phyloP scores from a whole-genome alignment of 1,140 invertebrate genomes.

The Cheumatopsyche charites region DNA sequence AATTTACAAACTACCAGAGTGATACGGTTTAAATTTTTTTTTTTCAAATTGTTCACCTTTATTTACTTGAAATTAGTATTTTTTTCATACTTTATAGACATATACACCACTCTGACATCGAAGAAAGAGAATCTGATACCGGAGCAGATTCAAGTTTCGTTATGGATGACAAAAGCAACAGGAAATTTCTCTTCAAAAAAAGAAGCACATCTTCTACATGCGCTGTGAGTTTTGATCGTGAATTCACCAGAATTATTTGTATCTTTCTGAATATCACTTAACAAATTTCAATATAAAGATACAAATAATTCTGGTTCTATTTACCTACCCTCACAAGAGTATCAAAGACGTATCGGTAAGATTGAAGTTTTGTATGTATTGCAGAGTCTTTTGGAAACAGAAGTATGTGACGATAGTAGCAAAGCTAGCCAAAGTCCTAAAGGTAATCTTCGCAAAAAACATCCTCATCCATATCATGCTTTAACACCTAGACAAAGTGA shows the following conservation, averaged over 20 bases:
- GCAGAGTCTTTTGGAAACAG: slow-evolving; percentile 81
- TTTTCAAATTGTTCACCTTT: slow-evolving; percentile 24
- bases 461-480: slow-evolving; percentile 64
- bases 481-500: slow-evolving; percentile 83
- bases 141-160: slow-evolving; percentile 64
- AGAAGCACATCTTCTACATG: slow-evolving; percentile 85
- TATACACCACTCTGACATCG: slow-evolving; percentile 71
- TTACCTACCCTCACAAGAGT: not conserved
- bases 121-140: slow-evolving; percentile 65
- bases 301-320: not conserved
- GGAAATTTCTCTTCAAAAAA: slow-evolving; percentile 85
- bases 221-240: slow-evolving; percentile 65
- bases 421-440: slow-evolving; percentile 78
- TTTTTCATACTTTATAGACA: slow-evolving; percentile 63
- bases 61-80: slow-evolving; percentile 19
- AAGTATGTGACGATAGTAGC: slow-evolving; percentile 71
- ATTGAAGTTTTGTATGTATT: slow-evolving; percentile 47
- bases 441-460: slow-evolving; percentile 74
- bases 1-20: slow-evolving; percentile 81
- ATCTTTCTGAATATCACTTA: not conserved
- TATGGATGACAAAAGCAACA: slow-evolving; percentile 72
- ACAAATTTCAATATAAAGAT: not conserved
- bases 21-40: too few species aligned
- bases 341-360: slow-evolving; percentile 13
- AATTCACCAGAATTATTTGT: slow-evolving; percentile 11